Evolutionary conservation across 2,888 invertebrate genomes (phyloP).

Genomic region (Drosophila barbarae): DNA sequence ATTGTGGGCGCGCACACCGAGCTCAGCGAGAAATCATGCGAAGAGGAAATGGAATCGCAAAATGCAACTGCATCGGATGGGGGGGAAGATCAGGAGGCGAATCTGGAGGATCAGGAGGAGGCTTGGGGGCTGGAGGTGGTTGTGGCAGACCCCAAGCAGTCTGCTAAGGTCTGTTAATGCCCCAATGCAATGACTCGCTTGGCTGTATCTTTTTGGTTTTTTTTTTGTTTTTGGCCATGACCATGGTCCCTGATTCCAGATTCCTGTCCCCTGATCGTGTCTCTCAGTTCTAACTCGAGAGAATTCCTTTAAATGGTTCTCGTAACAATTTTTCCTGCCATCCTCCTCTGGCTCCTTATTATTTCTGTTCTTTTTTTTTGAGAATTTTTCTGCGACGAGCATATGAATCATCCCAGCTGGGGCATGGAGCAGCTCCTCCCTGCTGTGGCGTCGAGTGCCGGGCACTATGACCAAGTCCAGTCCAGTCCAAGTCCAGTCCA

Average conservation of each 20-base stretch:
- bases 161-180: slow-evolving; percentile 65
- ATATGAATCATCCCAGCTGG: slow-evolving; percentile 70
- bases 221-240: slow-evolving; percentile 52
- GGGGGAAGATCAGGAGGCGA: slow-evolving; percentile 3
- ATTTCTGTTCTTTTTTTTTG: slow-evolving; percentile 27
- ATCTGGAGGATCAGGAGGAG: slow-evolving; percentile 35
- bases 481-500: slow-evolving; percentile 41
- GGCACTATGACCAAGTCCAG: slow-evolving; percentile 42
- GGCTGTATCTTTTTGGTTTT: slow-evolving; percentile 27
- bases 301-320: slow-evolving; percentile 74
- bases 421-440: slow-evolving; percentile 64
- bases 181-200: slow-evolving; percentile 34
- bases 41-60: slow-evolving; percentile 69
- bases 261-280: slow-evolving; percentile 56
- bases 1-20: slow-evolving; percentile 68
- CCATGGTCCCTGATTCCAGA: slow-evolving; percentile 45
- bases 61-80: slow-evolving; percentile 52
- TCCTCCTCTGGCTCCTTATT: slow-evolving; percentile 29
- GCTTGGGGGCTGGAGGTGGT: slow-evolving; percentile 32
- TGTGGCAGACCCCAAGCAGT: slow-evolving; percentile 78
- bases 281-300: slow-evolving; percentile 64
- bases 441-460: slow-evolving; percentile 71
- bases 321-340: slow-evolving; percentile 48
- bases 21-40: slow-evolving; percentile 62
- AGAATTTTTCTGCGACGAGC: slow-evolving; percentile 42